Evolutionary conservation across 1,140 invertebrate genomes (phyloP), one percentile per base, ranked within the genome.

Genomic region (Drosophila yakuba): DNA sequence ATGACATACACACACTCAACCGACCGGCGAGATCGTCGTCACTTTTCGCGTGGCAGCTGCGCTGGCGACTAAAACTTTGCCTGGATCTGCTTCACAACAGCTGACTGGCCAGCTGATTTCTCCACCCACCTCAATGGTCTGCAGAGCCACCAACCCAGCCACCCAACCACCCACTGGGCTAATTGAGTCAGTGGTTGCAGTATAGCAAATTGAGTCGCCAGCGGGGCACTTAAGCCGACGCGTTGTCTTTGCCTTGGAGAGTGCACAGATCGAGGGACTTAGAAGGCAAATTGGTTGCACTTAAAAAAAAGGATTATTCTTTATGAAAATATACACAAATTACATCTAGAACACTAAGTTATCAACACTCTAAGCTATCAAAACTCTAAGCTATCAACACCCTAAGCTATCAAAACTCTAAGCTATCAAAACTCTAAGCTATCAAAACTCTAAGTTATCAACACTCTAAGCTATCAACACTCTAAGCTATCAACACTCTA

Each of bases 1-100:
- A 72, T 67, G 67, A 75, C 77, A 85, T 58, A 59, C 39, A 67
- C 64, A 60, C 50, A 43, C 45, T 23, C 54, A 15, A 14, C 45
- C 14, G 8, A 20, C 6, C 43, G 15, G 11, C 35, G 23, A 60
- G 47, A 38, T 38, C 32, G 6, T 35, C 48, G 48, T 23, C 28
- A 41, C 11, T 52, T 28, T 32, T 32, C 59, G 51, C 50, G 25
- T 20, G 28, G 32, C 44, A 2, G 15, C 12, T 15, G 56, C 39
- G 43, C 25, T 7, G 32, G 59, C 48, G 12, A 43, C 23, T 43
- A 12, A 12, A 28, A 15, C n/a, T 51, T 25, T 25, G 6, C 23
- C 7, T 17, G n/a, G 47, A 15, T 43, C 15, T 47, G 35, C 11
- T 17, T 25, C 66, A 58, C 66, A 58, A 57, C 68, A 72, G 68